Conservation (phyloP, 2,888 invertebrate species). For the Crossocerus cetratus region DNA sequence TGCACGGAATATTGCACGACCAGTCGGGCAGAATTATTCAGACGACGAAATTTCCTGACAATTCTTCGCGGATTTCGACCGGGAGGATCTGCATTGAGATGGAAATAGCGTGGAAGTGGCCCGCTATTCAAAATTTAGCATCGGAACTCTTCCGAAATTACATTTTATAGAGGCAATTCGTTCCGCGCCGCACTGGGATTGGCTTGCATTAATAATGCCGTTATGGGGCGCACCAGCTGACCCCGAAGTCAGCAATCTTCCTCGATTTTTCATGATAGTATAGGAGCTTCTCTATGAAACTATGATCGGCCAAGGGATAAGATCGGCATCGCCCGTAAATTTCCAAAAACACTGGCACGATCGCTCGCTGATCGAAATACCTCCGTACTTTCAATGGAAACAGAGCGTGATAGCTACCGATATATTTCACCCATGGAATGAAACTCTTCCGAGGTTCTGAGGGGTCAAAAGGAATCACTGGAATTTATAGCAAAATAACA, state of each 20-base stretch:
- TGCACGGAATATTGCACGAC: constrained; percentile 5
- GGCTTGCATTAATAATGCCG: constrained; percentile 71
- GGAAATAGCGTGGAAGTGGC: constrained; percentile 42
- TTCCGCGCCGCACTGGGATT: constrained; percentile 66
- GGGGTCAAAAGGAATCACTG: no score
- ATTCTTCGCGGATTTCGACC: constrained; percentile 24
- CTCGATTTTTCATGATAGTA: constrained; percentile 54
- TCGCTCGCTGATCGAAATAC: not conserved
- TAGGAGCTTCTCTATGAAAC: constrained; percentile 19
- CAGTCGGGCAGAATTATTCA: not conserved
- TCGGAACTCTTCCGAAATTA: constrained; percentile 65
- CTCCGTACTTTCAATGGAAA: not conserved
- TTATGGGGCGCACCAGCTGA: constrained; percentile 59
- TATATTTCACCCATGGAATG: no score
- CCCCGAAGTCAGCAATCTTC: constrained; percentile 50
- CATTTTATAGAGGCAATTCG: constrained; percentile 70
- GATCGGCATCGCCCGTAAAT: constrained; percentile 1
- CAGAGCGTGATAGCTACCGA: no score
- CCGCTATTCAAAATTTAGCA: constrained; percentile 64
- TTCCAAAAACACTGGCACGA: not conserved
- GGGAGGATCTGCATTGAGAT: constrained; percentile 41
- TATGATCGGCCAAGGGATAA: constrained; percentile 27
- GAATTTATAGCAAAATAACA: no score
- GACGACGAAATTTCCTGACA: constrained; percentile 18
- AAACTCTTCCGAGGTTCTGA: no score